Percentiles rank a stretch among this genome's conserved stretches.
These are phyloP conservation scores for Pampusana beccarii DNA, from an alignment of 2,113 vertebrate genomes.

Conservation along the genomic window DNA sequence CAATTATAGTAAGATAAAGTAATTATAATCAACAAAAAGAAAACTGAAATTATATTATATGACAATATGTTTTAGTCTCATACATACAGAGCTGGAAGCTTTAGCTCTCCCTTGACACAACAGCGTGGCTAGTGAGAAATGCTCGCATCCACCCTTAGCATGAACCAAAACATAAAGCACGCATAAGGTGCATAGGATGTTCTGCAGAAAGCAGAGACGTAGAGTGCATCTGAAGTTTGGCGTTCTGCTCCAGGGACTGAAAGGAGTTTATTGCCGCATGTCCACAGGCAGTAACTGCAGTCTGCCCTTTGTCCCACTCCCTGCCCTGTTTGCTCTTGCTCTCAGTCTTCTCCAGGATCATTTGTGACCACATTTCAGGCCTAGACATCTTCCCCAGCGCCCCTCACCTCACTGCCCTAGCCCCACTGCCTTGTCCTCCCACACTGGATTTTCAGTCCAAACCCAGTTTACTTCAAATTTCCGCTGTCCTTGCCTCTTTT, in stretches of 20 bases:
- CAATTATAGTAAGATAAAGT: not conserved
- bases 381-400: rapidly evolving
- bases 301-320: not conserved
- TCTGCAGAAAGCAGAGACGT: not conserved
- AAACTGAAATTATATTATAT: not conserved
- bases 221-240: not conserved
- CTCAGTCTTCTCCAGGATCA: not conserved
- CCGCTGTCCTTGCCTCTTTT: not conserved
- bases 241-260: not conserved
- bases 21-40: not conserved
- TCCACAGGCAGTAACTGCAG: not conserved
- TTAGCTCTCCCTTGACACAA: not conserved
- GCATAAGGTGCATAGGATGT: not conserved
- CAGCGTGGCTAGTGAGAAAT: not conserved
- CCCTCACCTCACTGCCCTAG: not conserved
- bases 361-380: not conserved
- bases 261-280: not conserved
- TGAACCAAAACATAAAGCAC: not conserved
- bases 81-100: not conserved
- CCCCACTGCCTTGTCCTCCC: not conserved
- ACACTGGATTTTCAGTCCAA: not conserved
- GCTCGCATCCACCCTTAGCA: not conserved
- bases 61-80: not conserved
- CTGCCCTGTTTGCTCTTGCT: not conserved
- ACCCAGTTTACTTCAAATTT: not conserved